phyloP scores from a whole-genome alignment of 2,797 vertebrate genomes.

The Tadarida brasiliensis region DNA sequence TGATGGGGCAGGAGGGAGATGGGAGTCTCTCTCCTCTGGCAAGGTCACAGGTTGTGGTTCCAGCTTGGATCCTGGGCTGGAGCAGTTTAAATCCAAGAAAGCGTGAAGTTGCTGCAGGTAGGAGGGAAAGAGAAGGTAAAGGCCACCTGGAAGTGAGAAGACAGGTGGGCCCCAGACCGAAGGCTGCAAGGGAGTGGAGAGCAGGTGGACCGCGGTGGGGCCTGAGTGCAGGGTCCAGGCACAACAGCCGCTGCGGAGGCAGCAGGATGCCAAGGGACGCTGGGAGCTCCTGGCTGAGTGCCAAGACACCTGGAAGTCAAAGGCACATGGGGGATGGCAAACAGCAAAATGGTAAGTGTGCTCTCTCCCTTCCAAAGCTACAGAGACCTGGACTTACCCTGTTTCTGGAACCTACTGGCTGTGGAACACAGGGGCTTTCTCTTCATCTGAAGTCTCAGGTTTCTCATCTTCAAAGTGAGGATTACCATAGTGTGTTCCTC shows the following conservation, averaged over 20 bases:
- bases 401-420: background rate
- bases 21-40: background rate
- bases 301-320: background rate
- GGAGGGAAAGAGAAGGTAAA: background rate
- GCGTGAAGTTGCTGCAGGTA: background rate
- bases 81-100: background rate
- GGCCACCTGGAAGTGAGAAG: background rate
- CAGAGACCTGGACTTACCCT: background rate
- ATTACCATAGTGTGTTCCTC: background rate
- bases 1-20: too few species aligned
- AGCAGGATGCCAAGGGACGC: background rate
- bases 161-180: background rate
- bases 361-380: background rate
- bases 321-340: background rate
- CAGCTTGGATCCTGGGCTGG: background rate
- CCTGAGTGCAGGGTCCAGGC: background rate
- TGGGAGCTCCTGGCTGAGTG: background rate
- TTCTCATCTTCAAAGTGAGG: background rate
- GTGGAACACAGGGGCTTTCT: background rate
- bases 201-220: background rate
- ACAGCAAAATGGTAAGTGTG: background rate
- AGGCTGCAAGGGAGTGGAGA: background rate
- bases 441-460: background rate
- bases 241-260: background rate
- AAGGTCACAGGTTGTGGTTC: background rate